phyloP scores from a whole-genome alignment of 2,113 vertebrate species.

The Callorhinus ursinus region DNA sequence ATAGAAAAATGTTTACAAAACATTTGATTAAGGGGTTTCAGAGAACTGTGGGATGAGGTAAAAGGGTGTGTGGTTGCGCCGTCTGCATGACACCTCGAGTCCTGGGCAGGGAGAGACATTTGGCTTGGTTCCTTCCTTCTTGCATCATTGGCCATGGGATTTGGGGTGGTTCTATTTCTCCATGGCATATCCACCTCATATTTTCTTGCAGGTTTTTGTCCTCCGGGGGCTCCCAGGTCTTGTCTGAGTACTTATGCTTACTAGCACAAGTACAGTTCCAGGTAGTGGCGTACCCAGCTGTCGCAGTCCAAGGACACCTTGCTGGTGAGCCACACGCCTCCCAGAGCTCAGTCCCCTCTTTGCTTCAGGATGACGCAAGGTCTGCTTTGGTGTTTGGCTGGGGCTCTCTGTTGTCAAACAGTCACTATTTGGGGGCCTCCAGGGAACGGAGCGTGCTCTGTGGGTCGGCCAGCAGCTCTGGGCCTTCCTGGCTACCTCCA shows the following conservation, averaged over 20 bases:
- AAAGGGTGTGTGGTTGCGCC: not conserved
- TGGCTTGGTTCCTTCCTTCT: not conserved
- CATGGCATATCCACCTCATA: not conserved
- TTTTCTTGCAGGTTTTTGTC: not conserved
- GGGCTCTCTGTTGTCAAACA: not conserved
- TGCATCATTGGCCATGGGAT: fast-evolving
- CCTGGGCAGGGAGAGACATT: no score
- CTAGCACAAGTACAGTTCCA: not conserved
- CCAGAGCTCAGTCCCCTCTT: not conserved
- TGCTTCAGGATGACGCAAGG: not conserved
- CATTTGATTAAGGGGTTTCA: not conserved
- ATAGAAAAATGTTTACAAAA: not conserved
- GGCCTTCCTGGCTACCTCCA: not conserved
- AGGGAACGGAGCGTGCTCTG: not conserved
- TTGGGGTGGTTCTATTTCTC: not conserved
- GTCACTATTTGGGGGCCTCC: not conserved
- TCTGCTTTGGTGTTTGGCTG: not conserved
- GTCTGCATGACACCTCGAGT: not conserved
- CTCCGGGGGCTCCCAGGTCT: not conserved
- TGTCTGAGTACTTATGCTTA: not conserved
- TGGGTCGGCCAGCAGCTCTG: not conserved
- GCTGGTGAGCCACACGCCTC: not conserved
- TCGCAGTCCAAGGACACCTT: not conserved
- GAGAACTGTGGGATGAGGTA: not conserved
- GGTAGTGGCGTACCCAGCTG: not conserved